phyloP scores from a whole-genome alignment of 2,113 vertebrate species.

The Quiscalus mexicanus region DNA sequence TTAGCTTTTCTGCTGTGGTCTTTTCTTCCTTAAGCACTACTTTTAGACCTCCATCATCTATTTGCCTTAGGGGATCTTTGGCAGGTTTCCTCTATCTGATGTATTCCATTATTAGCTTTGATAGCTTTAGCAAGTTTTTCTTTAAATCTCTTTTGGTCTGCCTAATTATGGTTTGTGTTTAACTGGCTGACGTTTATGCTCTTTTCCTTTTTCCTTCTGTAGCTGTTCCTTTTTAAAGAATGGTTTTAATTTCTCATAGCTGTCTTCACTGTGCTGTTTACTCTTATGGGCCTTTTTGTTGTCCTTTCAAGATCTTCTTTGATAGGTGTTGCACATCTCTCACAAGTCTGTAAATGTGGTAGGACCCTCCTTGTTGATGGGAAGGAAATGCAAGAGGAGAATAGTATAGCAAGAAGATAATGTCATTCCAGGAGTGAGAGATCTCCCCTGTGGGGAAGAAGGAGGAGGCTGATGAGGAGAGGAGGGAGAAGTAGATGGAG shows the following conservation, averaged over 20 bases:
- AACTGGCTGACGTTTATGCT: background rate
- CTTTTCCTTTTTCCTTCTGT: background rate
- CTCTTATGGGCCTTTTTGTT: background rate
- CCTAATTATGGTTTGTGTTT: conserved; percentile 40
- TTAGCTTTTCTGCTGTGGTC: background rate
- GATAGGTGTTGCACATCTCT: background rate
- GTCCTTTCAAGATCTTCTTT: background rate
- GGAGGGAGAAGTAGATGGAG: background rate
- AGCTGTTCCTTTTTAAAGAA: background rate
- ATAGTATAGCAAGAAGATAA: background rate
- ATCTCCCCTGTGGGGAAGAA: background rate
- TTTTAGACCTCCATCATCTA: conserved; percentile 14
- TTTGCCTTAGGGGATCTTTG: conserved; percentile 31
- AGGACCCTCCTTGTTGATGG: background rate
- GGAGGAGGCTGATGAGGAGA: background rate
- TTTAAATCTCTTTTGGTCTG: conserved; percentile 17
- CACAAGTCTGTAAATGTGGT: background rate
- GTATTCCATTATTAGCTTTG: conserved; percentile 29
- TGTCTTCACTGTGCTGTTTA: background rate
- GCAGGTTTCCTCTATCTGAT: conserved; percentile 22
- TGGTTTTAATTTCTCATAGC: background rate
- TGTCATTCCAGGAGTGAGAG: background rate
- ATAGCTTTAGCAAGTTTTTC: conserved; percentile 35
- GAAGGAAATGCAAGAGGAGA: background rate
- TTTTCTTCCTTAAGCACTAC: conserved; percentile 10